Evolutionary conservation across 2,888 invertebrate species (phyloP), one percentile per base, ranked within the genome.

Genomic region (Geophilus truncorum): DNA sequence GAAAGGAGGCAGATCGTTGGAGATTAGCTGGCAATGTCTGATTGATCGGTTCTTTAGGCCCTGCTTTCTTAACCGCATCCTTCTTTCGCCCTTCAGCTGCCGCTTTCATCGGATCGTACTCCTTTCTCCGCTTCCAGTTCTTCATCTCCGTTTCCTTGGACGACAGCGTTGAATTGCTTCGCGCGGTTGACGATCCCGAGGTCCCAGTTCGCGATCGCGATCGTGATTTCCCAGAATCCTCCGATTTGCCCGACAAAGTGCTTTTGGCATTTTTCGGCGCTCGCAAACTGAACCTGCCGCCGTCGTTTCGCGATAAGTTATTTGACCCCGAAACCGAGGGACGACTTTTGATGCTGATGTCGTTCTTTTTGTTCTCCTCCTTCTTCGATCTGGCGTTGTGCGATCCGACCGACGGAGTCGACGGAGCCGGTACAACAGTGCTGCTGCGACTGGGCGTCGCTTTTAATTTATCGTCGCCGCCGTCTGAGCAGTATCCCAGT

Each of bases 91-190:
- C 96, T 86, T 95, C 95, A 25, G 94, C 95, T 0, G 96, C 97
- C 0, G 97, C 95, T 86, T 93, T 94, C 91, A 95, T 93, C 32
- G 97, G 97, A 89, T 98, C 96, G 88, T 98, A 98, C 84, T 94
- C 95, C 85, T 97, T 97, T 82, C 98, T 90, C 81, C 97, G 90
- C 86, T 96, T 95, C 97, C 97, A 98, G 89, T 97, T 97, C 87
- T 95, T 95, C 89, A 95, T 92, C 85, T 95, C 94, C 9, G 92
- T 92, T 87, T 96, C 95, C 87, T 93, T 92, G 75, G 92, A 90
- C 0, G 92, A 92, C 4, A 93, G 87, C 0, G 92, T 92, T 32
- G 93, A 93, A 85, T 91, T 91, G 84, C 91, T 90, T 80, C 93
- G 88, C 78, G 78, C 36, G 28, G 81, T 21, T 7, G 81, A n/a